Percentiles rank a stretch among this genome's conserved stretches.
These are phyloP conservation scores for Chrysomela aeneicollis DNA, from an alignment of 2,888 invertebrate species.

Conservation along the genomic window DNA sequence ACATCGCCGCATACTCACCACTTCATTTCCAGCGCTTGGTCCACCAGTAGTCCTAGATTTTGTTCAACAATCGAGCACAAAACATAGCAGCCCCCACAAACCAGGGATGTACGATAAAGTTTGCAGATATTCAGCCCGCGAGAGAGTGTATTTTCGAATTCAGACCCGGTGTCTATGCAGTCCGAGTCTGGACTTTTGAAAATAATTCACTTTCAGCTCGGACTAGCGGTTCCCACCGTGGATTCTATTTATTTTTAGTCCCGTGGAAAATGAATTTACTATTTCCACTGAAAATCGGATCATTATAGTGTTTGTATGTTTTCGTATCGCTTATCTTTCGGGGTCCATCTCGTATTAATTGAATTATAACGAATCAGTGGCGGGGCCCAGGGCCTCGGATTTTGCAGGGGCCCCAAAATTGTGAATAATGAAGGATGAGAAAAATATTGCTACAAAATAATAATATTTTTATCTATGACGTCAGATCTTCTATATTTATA, in stretches of 20 bases:
- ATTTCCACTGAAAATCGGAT: constrained; percentile 33
- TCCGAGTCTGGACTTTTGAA: constrained; percentile 31
- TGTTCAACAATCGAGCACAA: constrained; percentile 2
- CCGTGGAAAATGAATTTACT: constrained; percentile 34
- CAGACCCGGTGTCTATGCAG: constrained; percentile 35
- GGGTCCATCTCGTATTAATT: neutral
- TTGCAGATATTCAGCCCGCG: neutral
- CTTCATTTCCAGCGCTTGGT: constrained; percentile 20
- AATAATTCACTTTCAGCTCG: constrained; percentile 32
- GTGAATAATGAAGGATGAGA: too few species aligned
- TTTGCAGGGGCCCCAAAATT: too few species aligned
- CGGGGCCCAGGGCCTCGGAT: too few species aligned
- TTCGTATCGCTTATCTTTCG: constrained; percentile 26
- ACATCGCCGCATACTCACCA: constrained; percentile 30
- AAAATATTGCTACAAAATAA: too few species aligned
- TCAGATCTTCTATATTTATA: too few species aligned
- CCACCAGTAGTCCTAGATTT: constrained; percentile 14
- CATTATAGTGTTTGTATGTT: constrained; percentile 28
- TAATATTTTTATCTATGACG: too few species aligned
- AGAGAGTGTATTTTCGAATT: constrained; percentile 23
- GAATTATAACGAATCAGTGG: too few species aligned
- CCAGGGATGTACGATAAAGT: constrained; percentile 1
- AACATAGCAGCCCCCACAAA: constrained; percentile 2
- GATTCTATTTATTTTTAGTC: constrained; percentile 35
- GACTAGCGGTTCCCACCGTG: constrained; percentile 29